A percentile compares a stretch with the other conserved stretches of the same genome.
Conservation (phyloP, 1,140 invertebrate species). For the Polypedilum vanderplanki region DNA sequence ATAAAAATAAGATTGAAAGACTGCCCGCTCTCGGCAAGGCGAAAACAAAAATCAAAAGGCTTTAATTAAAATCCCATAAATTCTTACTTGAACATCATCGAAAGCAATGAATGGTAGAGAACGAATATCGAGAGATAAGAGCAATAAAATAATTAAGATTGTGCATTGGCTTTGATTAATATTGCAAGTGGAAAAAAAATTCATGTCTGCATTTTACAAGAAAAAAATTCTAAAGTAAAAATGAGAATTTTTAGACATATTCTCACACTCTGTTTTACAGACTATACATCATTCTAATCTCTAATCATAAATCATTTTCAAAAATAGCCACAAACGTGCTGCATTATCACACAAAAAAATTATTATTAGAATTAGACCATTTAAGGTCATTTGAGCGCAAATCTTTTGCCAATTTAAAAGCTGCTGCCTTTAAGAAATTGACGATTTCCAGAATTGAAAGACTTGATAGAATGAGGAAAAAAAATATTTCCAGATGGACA, state of each 20-base stretch:
- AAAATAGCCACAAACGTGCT: background rate
- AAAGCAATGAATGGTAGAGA: background rate
- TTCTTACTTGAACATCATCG: background rate
- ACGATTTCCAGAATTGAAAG: background rate
- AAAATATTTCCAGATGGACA: background rate
- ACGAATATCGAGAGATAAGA: background rate
- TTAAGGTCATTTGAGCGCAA: slow-evolving; percentile 5
- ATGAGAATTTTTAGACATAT: too few relatives aligned
- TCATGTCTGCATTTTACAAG: too few relatives aligned
- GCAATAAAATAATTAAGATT: slow-evolving; percentile 15
- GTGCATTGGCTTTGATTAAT: slow-evolving; percentile 18
- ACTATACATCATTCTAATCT: background rate
- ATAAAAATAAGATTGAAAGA: background rate
- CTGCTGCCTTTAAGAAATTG: background rate
- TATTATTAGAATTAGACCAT: slow-evolving; percentile 8
- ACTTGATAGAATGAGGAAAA: background rate
- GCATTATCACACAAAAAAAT: background rate
- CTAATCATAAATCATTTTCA: background rate
- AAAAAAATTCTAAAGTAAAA: too few relatives aligned
- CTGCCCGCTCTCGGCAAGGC: background rate
- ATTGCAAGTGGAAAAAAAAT: too few relatives aligned
- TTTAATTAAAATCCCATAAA: slow-evolving; percentile 28
- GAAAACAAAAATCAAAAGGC: background rate
- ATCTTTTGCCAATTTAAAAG: background rate
- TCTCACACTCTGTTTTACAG: background rate